Percentiles rank a stretch among this genome's conserved stretches.
These are phyloP conservation scores for Protaetia brevitarsis DNA, from an alignment of 1,140 invertebrate genomes.

Conservation along the genomic window DNA sequence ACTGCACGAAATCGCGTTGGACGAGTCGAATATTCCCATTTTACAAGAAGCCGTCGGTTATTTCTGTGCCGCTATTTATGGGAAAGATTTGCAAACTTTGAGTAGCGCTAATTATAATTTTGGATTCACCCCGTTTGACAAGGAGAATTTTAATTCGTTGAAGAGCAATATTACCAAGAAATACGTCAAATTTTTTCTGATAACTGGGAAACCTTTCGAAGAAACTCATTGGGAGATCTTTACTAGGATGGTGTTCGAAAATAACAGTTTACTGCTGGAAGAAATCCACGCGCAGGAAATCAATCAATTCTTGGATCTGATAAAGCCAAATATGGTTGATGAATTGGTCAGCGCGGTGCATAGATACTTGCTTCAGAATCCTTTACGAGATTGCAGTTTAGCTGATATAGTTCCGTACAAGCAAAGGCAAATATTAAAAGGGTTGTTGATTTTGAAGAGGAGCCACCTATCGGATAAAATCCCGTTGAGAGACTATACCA, in stretches of 20 bases:
- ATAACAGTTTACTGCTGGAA: neutral
- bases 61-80: neutral
- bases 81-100: neutral
- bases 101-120: too few relatives aligned
- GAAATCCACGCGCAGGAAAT: neutral
- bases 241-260: neutral
- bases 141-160: neutral
- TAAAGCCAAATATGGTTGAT: neutral
- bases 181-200: neutral
- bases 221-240: neutral
- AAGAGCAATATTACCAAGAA: neutral
- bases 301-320: neutral
- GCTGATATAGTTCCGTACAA: slow-evolving; percentile 10
- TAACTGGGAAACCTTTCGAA: neutral
- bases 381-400: neutral
- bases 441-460: slow-evolving; percentile 20
- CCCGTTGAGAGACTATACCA: neutral
- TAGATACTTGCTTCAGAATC: neutral
- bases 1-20: neutral
- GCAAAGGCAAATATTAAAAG: slow-evolving; percentile 27
- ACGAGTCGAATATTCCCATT: neutral
- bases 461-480: neutral
- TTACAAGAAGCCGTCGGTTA: neutral
- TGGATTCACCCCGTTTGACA: neutral
- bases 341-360: neutral